Evolutionary conservation across 2,113 vertebrate species (phyloP).

Genomic region (Neoarius graeffei): DNA sequence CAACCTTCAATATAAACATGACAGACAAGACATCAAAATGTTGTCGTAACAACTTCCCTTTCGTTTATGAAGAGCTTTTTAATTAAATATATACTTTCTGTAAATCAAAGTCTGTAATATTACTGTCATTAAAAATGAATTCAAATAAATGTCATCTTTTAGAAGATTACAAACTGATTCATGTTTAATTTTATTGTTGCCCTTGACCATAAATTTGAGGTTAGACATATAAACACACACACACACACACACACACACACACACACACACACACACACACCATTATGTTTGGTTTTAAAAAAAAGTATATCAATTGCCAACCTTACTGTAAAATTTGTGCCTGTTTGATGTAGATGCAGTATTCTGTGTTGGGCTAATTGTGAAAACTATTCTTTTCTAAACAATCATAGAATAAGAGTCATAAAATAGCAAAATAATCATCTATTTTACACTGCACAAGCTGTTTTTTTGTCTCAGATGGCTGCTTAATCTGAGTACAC

Average conservation of each 20-base stretch:
- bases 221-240: not conserved
- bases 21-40: too few relatives aligned
- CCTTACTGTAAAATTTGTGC: not conserved
- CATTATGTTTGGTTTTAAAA: not conserved
- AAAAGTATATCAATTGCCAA: not conserved
- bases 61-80: too few relatives aligned
- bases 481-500: not conserved
- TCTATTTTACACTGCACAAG: not conserved
- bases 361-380: not conserved
- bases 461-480: not conserved
- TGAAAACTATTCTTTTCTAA: not conserved
- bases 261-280: too few relatives aligned
- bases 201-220: not conserved
- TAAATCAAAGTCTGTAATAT: too few relatives aligned
- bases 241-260: not conserved
- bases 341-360: not conserved
- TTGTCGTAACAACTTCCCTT: too few relatives aligned
- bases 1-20: too few relatives aligned
- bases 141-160: not conserved
- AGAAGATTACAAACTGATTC: not conserved
- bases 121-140: too few relatives aligned
- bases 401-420: not conserved
- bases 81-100: too few relatives aligned
- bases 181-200: not conserved
- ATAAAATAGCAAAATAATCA: not conserved